Conservation (phyloP, 2,888 invertebrate genomes). For the Macrosoma leucophasiata region DNA sequence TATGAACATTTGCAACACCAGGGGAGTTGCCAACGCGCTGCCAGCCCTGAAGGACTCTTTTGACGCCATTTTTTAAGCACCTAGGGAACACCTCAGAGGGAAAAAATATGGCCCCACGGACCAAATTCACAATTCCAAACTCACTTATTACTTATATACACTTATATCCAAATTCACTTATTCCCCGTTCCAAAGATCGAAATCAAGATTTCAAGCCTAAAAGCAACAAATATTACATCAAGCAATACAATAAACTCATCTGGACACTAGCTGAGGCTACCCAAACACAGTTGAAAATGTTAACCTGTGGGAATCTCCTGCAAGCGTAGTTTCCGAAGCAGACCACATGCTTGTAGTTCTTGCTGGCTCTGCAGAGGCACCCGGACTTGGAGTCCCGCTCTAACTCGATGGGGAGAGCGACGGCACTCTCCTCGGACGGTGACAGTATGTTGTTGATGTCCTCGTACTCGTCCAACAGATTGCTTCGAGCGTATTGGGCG, state of each 20-base stretch:
- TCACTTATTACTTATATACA: too few relatives aligned
- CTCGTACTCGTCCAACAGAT: slow-evolving; percentile 50
- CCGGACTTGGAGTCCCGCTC: slow-evolving; percentile 56
- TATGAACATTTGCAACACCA: too few relatives aligned
- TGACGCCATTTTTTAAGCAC: too few relatives aligned
- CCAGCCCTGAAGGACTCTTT: too few relatives aligned
- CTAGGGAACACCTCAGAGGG: too few relatives aligned
- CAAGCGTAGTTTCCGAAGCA: slow-evolving; percentile 75
- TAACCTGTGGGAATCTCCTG: slow-evolving; percentile 62
- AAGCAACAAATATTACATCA: too few relatives aligned
- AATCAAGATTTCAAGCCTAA: too few relatives aligned
- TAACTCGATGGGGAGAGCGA: slow-evolving; percentile 46
- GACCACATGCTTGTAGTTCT: slow-evolving; percentile 43
- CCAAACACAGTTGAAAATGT: neutral
- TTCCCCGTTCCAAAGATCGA: too few relatives aligned
- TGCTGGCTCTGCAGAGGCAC: slow-evolving; percentile 66
- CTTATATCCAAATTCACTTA: too few relatives aligned
- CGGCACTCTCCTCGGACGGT: slow-evolving; percentile 35
- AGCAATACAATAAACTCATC: slow-evolving; percentile 7
- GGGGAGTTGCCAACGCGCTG: too few relatives aligned
- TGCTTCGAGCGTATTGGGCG: slow-evolving; percentile 45
- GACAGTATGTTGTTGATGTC: slow-evolving; percentile 38
- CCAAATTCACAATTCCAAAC: too few relatives aligned
- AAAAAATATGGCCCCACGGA: too few relatives aligned
- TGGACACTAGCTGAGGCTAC: neutral